A percentile compares a stretch with the other conserved stretches of the same genome.
These are phyloP conservation scores for Acleris cristana DNA, from an alignment of 2,888 invertebrate species.

Conservation along the genomic window DNA sequence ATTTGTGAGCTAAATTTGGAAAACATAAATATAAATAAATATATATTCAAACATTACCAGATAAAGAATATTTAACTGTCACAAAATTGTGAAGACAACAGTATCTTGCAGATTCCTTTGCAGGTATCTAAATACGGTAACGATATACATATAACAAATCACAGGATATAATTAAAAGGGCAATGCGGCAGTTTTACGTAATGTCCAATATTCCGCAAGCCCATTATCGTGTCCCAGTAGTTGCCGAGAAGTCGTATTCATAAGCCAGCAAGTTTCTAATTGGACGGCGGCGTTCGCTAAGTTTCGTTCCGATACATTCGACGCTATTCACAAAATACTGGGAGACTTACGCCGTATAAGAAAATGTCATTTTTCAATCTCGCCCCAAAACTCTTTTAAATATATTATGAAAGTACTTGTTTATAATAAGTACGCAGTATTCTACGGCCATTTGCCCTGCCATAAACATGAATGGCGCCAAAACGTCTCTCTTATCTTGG, in stretches of 20 bases:
- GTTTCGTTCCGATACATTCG: slow-evolving; percentile 36
- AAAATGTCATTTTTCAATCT: slow-evolving; percentile 55
- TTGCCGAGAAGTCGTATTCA: slow-evolving; percentile 31
- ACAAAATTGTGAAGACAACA: too few species aligned
- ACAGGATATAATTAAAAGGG: slow-evolving; percentile 1
- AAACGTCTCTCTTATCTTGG: slow-evolving; percentile 84
- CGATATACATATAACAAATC: neutral
- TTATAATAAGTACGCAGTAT: slow-evolving; percentile 81
- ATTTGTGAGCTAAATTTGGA: slow-evolving; percentile 41
- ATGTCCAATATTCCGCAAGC: slow-evolving; percentile 13
- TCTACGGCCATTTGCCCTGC: slow-evolving; percentile 80
- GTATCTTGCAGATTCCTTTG: too few species aligned
- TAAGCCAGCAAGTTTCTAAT: slow-evolving; percentile 37
- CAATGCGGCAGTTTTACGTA: slow-evolving; percentile 14
- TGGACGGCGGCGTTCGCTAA: slow-evolving; percentile 36
- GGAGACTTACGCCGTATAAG: slow-evolving; percentile 30
- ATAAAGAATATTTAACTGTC: too few species aligned
- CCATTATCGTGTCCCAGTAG: slow-evolving; percentile 28
- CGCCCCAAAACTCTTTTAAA: slow-evolving; percentile 50
- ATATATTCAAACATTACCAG: too few species aligned
- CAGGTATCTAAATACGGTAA: too few species aligned
- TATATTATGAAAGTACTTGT: slow-evolving; percentile 69
- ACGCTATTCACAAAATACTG: slow-evolving; percentile 14
- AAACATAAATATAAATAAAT: too few species aligned
- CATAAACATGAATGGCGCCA: slow-evolving; percentile 83